Percentiles rank a stretch among this genome's conserved stretches.
These are phyloP conservation scores for Frankliniella intonsa DNA, from an alignment of 2,888 invertebrate species.

Conservation along the genomic window DNA sequence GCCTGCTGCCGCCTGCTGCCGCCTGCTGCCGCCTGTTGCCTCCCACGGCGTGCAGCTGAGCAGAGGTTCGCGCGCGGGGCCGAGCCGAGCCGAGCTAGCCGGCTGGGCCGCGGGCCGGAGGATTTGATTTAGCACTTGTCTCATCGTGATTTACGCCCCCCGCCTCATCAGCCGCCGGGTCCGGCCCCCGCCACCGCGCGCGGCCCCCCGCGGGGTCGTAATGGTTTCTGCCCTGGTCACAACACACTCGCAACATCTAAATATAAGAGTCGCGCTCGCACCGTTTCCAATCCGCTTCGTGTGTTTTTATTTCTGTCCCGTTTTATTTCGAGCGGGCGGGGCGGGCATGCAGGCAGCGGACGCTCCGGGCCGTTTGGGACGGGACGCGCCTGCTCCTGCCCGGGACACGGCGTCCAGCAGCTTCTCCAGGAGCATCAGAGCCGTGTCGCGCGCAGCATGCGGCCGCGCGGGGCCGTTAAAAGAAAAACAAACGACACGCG, in stretches of 20 bases:
- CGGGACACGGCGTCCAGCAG: neutral
- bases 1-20: too few species aligned
- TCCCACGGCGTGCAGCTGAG: too few species aligned
- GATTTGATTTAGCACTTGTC: too few species aligned
- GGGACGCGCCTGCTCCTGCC: neutral
- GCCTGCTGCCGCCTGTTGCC: too few species aligned
- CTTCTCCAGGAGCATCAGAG: neutral
- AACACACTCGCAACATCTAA: constrained; percentile 6
- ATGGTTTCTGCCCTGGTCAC: neutral
- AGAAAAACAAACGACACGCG: neutral
- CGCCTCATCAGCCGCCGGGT: neutral
- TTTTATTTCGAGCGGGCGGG: neutral
- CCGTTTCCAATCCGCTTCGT: neutral
- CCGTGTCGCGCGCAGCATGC: neutral
- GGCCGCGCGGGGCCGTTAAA: neutral
- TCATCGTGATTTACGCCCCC: neutral
- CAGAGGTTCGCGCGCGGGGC: too few species aligned
- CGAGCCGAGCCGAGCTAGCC: too few species aligned
- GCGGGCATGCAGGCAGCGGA: neutral
- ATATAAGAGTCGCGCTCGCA: neutral
- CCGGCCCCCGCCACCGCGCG: neutral
- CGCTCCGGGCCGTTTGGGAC: neutral
- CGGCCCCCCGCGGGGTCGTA: neutral
- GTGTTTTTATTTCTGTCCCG: neutral
- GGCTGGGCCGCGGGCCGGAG: too few species aligned